Base-by-base conservation (phyloP, 2,113 vertebrate genomes). In the Sula dactylatra region DNA sequence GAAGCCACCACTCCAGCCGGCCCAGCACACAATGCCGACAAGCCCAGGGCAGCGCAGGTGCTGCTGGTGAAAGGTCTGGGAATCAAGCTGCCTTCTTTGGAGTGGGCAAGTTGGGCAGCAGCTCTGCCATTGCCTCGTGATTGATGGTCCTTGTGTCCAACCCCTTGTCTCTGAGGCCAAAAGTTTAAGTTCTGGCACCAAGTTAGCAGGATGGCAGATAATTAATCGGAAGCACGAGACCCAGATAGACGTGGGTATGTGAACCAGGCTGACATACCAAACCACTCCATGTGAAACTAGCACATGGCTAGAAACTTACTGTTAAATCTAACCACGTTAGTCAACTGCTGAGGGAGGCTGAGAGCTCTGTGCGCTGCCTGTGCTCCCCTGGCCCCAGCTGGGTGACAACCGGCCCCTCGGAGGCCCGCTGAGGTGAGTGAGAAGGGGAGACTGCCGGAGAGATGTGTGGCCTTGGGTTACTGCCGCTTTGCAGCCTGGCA, bases 1-100 rank as follows among this genome's bases (percentile, higher is more conserved):
- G 52, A 55, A 72, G 47, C 31, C 4, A 9, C 4, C 2, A 0
- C 29, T 52, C 17, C 2, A 2, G 31, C 47, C 21, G 16, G n/a
- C 40, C n/a, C 61, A n/a, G 31, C 10, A 54, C 26, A 26, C 0
- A 2, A 24, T 50, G 6, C 54, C 3, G 1, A 47, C 40, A n/a
- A 44, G 42, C 40, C 54, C n/a, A 19, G 62, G 32, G 42, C 17
- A 32, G 49, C 4, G 24, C 54, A 20, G 44, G 25, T 32, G 45
- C 52, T 50, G 26, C 42, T 38, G 27, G 13, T 20, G 72, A 49
- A 69, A 52, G 47, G 10, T 73, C 15, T 83, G 47, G 66, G 36
- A 62, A 54, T 20, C 1, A 2, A 79, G 61, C 17, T 58, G 31
- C 42, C 5, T 5, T 16, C 17, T 61, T 34, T 52, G 47, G 32